A percentile compares a stretch with the other conserved stretches of the same genome.
These are phyloP conservation scores for Pheosia tremula DNA, from an alignment of 2,888 invertebrate genomes.

Conservation along the genomic window DNA sequence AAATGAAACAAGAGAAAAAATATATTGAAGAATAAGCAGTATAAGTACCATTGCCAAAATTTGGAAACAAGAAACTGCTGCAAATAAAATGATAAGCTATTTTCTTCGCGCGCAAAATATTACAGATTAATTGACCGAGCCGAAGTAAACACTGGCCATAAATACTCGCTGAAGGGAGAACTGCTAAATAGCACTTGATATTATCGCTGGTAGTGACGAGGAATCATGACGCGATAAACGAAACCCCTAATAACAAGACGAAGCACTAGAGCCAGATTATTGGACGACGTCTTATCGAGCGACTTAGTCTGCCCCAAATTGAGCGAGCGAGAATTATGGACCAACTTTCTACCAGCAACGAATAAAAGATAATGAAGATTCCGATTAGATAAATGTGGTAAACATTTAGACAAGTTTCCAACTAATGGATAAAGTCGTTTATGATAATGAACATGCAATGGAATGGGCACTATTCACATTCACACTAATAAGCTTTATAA, in stretches of 20 bases:
- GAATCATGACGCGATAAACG: constrained; percentile 71
- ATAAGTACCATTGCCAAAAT: neutral
- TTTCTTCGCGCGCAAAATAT: constrained; percentile 32
- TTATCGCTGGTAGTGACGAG: constrained; percentile 63
- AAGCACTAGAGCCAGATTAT: constrained; percentile 72
- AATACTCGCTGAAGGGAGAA: constrained; percentile 49
- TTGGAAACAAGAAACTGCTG: constrained; percentile 10
- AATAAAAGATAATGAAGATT: constrained; percentile 79
- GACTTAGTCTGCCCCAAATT: constrained; percentile 75
- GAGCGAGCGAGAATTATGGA: constrained; percentile 78
- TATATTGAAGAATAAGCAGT: constrained; percentile 8
- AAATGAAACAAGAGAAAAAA: constrained; percentile 11
- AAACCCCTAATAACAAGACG: constrained; percentile 71
- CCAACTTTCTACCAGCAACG: constrained; percentile 70
- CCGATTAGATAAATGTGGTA: constrained; percentile 73
- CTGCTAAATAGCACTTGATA: constrained; percentile 67
- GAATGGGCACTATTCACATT: constrained; percentile 17
- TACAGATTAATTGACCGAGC: constrained; percentile 47
- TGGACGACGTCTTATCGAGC: constrained; percentile 72
- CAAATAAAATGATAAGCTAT: constrained; percentile 20
- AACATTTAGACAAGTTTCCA: constrained; percentile 46
- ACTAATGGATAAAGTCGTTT: constrained; percentile 34
- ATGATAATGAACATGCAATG: constrained; percentile 28
- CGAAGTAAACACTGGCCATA: constrained; percentile 53
- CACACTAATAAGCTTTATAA: neutral